Conservation (phyloP, 2,113 vertebrate species). For the Periophthalmodon schlosseri region DNA sequence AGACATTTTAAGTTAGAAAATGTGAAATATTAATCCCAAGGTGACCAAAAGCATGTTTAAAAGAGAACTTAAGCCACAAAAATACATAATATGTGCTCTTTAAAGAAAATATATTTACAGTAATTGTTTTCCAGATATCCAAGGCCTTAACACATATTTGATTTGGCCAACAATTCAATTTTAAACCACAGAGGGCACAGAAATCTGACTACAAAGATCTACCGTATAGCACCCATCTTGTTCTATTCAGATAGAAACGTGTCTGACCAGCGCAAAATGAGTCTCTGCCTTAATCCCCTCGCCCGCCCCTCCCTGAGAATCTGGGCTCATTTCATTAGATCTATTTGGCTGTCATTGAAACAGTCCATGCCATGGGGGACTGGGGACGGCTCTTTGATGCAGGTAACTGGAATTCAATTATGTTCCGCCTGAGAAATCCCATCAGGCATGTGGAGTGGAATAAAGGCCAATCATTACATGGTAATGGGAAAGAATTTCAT, state of each 20-base stretch:
- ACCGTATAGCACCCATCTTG: conserved; percentile 16
- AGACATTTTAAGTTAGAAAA: too few relatives aligned
- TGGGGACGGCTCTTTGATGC: conserved; percentile 53
- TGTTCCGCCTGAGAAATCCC: conserved; percentile 20
- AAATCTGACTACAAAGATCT: conserved; percentile 20
- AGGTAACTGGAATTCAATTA: conserved; percentile 52
- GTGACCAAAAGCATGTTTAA: too few relatives aligned
- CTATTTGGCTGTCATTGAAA: conserved; percentile 65
- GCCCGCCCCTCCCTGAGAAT: conserved; percentile 27
- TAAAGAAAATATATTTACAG: too few relatives aligned
- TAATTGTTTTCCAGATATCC: too few relatives aligned
- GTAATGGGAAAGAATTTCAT: conserved; percentile 5
- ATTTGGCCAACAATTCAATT: background rate
- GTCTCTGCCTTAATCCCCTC: background rate
- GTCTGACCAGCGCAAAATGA: conserved; percentile 38
- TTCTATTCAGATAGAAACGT: conserved; percentile 50
- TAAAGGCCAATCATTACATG: conserved; percentile 10
- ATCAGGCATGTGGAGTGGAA: conserved; percentile 31
- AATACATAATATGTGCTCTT: too few relatives aligned
- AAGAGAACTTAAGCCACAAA: too few relatives aligned
- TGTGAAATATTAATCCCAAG: too few relatives aligned
- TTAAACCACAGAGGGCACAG: background rate
- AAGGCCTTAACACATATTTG: background rate
- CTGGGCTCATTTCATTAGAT: conserved; percentile 43
- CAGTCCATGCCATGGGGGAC: background rate